These are phyloP conservation scores for Xylocampa areola DNA, from an alignment of 2,888 invertebrate genomes.

Conservation along the genomic window DNA sequence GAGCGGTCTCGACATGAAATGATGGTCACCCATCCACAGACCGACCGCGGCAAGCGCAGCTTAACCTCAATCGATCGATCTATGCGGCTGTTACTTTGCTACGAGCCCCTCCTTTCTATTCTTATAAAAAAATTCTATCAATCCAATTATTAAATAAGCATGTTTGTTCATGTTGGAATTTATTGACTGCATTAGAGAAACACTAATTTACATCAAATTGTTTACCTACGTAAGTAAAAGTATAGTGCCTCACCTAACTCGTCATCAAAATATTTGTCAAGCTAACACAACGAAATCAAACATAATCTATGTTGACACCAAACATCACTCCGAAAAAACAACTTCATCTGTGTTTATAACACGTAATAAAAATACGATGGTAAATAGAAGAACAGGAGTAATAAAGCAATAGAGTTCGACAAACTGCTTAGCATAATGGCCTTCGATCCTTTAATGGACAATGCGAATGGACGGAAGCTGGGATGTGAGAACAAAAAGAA, in stretches of 20 bases:
- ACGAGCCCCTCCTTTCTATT: too few species aligned
- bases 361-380: conserved; percentile 53
- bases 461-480: conserved; percentile 81
- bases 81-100: too few species aligned
- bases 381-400: conserved; percentile 59
- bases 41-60: too few species aligned
- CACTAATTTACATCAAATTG: too few species aligned
- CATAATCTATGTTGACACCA: conserved; percentile 47
- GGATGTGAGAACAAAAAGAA: conserved; percentile 77
- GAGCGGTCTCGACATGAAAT: too few species aligned
- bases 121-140: too few species aligned
- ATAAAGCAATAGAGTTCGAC: conserved; percentile 65
- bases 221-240: conserved; percentile 33
- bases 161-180: conserved; percentile 6
- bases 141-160: not conserved
- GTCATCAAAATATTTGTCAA: conserved; percentile 44
- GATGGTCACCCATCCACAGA: too few species aligned
- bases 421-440: conserved; percentile 73
- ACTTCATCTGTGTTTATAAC: conserved; percentile 53
- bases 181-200: conserved; percentile 9
- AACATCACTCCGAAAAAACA: conserved; percentile 54
- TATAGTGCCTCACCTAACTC: conserved; percentile 12
- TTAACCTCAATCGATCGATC: too few species aligned
- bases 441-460: conserved; percentile 78
- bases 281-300: conserved; percentile 39